Evolutionary conservation across 2,113 vertebrate species (phyloP).

Genomic region (Sisor rabdophorus): DNA sequence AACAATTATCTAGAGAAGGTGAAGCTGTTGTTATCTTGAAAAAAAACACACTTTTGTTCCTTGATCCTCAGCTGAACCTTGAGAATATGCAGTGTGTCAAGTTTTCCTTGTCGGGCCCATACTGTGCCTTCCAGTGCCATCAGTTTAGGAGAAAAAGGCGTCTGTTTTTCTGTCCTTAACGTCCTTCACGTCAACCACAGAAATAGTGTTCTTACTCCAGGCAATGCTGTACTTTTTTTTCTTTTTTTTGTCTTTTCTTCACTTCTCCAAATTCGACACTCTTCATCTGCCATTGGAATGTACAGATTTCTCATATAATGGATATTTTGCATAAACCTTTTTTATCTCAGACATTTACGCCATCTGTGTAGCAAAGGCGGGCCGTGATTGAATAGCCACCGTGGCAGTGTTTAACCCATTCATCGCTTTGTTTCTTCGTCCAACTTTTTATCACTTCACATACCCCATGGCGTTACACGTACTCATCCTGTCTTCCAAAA

Average conservation of each 20-base stretch:
- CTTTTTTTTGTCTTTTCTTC: conserved; percentile 9
- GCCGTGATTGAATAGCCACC: conserved; percentile 14
- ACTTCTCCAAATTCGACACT: conserved; percentile 25
- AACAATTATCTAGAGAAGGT: neutral
- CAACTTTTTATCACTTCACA: conserved; percentile 53
- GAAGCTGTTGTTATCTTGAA: neutral
- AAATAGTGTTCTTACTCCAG: conserved; percentile 13
- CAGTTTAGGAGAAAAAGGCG: conserved; percentile 2
- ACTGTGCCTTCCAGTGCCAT: neutral
- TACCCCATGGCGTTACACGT: conserved; percentile 45
- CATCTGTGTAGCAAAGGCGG: conserved; percentile 10
- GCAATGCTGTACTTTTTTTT: no score
- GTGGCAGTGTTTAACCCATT: conserved; percentile 56
- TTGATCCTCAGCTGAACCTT: no score
- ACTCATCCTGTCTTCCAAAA: conserved; percentile 57
- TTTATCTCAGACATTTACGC: conserved; percentile 24
- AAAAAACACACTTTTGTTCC: neutral
- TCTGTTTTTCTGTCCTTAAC: conserved; percentile 1
- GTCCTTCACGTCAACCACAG: conserved; percentile 13
- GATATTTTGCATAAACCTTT: conserved; percentile 39
- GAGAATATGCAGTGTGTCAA: neutral
- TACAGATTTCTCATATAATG: conserved; percentile 11
- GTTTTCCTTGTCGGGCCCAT: neutral
- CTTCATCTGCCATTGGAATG: conserved; percentile 28
- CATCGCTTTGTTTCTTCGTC: conserved; percentile 55